A percentile compares a stretch with the other conserved stretches of the same genome.
These are phyloP conservation scores for Leptinotarsa texana DNA, from an alignment of 1,140 invertebrate species.

Conservation along the genomic window DNA sequence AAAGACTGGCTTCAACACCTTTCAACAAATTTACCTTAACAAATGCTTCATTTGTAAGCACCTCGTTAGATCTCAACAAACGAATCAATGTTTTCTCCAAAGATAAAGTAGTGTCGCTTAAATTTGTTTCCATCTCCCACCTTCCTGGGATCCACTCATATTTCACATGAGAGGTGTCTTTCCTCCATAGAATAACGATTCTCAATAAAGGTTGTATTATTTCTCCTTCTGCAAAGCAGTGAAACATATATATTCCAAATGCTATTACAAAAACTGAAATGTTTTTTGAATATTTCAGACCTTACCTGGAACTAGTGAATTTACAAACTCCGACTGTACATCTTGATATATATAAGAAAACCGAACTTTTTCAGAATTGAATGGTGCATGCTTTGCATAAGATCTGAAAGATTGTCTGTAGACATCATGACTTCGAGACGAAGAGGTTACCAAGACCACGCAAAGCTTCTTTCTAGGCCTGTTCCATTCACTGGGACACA, in stretches of 20 bases:
- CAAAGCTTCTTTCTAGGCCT: conserved; percentile 82
- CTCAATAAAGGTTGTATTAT: conserved; percentile 68
- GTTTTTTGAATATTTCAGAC: no score
- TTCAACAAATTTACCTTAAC: conserved; percentile 59
- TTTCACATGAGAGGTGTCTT: conserved; percentile 80
- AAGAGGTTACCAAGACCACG: conserved; percentile 81
- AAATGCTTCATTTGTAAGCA: conserved; percentile 71
- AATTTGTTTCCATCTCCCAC: conserved; percentile 63
- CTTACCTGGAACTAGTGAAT: conserved; percentile 68
- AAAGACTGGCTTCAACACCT: not conserved
- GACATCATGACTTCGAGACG: conserved; percentile 64
- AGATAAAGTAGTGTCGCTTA: conserved; percentile 74
- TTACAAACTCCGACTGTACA: conserved; percentile 79
- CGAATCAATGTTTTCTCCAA: conserved; percentile 74
- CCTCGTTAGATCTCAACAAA: conserved; percentile 72
- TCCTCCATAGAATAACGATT: conserved; percentile 87
- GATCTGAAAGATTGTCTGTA: conserved; percentile 66
- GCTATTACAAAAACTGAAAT: conserved; percentile 10
- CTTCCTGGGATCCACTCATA: conserved; percentile 85
- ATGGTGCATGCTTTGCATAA: conserved; percentile 69
- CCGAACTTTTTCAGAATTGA: conserved; percentile 70
- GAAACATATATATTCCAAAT: not conserved
- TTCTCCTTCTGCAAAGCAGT: conserved; percentile 55
- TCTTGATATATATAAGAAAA: conserved; percentile 89
- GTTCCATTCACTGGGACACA: conserved; percentile 87